Evolutionary conservation across 2,888 invertebrate genomes (phyloP).

Genomic region (Epirrita christyi): DNA sequence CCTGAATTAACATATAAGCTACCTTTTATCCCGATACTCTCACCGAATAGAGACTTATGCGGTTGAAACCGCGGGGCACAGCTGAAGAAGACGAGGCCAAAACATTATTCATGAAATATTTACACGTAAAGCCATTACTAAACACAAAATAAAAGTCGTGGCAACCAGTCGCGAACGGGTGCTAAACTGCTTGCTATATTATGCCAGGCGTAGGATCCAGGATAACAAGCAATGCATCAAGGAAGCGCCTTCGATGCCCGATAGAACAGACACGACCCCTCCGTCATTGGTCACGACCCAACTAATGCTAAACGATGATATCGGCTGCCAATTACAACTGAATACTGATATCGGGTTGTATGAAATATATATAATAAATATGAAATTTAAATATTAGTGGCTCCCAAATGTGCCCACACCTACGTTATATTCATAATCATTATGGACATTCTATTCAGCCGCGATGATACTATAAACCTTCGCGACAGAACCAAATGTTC

Average conservation of each 20-base stretch:
- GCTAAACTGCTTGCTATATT: conserved; percentile 6
- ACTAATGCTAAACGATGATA: conserved; percentile 26
- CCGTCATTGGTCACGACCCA: conserved; percentile 32
- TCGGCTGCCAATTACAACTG: conserved; percentile 30
- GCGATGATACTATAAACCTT: too few species aligned
- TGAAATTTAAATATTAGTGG: too few species aligned
- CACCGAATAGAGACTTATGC: too few species aligned
- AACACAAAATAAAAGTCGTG: conserved; percentile 14
- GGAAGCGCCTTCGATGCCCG: conserved; percentile 56
- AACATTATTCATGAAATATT: background rate
- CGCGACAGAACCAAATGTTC: too few species aligned
- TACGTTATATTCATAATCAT: too few species aligned
- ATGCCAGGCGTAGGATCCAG: conserved; percentile 40
- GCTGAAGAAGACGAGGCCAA: too few species aligned
- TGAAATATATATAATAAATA: too few species aligned
- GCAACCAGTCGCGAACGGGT: conserved; percentile 7
- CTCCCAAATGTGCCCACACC: too few species aligned
- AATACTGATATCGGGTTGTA: conserved; percentile 5
- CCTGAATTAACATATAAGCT: too few species aligned
- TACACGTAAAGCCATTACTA: conserved; percentile 6
- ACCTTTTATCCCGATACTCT: too few species aligned
- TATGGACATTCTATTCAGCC: too few species aligned
- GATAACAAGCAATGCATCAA: conserved; percentile 51
- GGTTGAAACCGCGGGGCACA: too few species aligned
- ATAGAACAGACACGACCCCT: conserved; percentile 47